Percentiles rank a stretch among this genome's conserved stretches.
These are phyloP conservation scores for Nesoenas mayeri DNA, from an alignment of 2,113 vertebrate species.

Conservation along the genomic window DNA sequence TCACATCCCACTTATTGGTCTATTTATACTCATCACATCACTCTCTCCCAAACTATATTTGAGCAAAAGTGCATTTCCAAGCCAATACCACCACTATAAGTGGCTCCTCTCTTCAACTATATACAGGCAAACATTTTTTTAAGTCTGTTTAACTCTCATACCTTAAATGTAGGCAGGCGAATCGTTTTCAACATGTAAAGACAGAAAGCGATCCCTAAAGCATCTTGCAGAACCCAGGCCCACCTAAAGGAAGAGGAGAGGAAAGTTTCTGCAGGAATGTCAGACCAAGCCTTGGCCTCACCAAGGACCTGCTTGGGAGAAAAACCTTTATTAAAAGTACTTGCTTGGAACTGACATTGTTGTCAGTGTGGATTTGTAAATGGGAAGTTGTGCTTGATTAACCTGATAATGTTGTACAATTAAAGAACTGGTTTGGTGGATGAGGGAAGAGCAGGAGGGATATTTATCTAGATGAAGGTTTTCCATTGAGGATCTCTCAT, in stretches of 20 bases:
- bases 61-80: background rate
- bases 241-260: constrained; percentile 77
- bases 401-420: background rate
- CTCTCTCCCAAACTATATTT: background rate
- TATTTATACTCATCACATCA: background rate
- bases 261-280: background rate
- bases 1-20: background rate
- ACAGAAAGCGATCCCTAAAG: constrained; percentile 93
- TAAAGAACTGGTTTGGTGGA: background rate
- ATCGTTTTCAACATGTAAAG: constrained; percentile 96
- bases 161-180: constrained; percentile 94
- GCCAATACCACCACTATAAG: background rate
- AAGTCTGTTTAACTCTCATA: constrained; percentile 26
- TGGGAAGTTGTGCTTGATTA: background rate
- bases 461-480: too few species aligned
- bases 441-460: background rate
- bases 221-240: constrained; percentile 95
- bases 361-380: background rate
- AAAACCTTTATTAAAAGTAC: background rate
- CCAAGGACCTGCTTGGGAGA: background rate
- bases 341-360: background rate
- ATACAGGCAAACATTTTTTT: background rate
- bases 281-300: background rate
- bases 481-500: background rate
- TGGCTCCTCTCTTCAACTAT: background rate